phyloP scores from a whole-genome alignment of 1,140 invertebrate genomes.

The Andricus grossulariae region DNA sequence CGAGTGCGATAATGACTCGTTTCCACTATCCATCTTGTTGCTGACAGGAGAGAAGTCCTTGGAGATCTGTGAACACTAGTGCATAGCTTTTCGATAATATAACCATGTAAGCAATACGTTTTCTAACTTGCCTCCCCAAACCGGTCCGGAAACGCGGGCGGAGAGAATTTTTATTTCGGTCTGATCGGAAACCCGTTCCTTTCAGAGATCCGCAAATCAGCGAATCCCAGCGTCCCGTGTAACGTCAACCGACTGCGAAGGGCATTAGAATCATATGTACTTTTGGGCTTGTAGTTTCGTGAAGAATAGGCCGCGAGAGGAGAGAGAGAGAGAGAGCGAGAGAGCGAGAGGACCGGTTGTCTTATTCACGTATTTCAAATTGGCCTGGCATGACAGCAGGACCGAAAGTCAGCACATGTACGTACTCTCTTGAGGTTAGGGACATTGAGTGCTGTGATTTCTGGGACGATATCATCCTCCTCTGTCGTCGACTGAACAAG shows the following conservation, averaged over 20 bases:
- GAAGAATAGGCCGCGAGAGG: conserved; percentile 11
- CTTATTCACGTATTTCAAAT: conserved; percentile 23
- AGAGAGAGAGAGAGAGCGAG: too few relatives aligned
- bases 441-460: conserved; percentile 55
- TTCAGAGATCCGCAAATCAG: conserved; percentile 42
- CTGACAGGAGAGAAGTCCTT: conserved; percentile 44
- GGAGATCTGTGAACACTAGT: conserved; percentile 42
- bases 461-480: conserved; percentile 59
- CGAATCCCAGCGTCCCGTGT: conserved; percentile 32
- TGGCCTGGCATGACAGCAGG: not conserved
- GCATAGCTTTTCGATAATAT: conserved; percentile 46
- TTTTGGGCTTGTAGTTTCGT: conserved; percentile 4
- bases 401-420: conserved; percentile 19
- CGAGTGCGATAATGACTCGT: conserved; percentile 25
- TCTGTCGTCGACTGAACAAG: conserved; percentile 50
- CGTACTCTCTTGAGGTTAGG: conserved; percentile 37
- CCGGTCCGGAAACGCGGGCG: conserved; percentile 45
- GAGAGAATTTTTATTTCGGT: conserved; percentile 38
- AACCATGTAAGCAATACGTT: conserved; percentile 45
- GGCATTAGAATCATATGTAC: conserved; percentile 20
- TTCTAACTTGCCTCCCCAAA: conserved; percentile 38
- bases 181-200: conserved; percentile 33
- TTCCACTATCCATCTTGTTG: conserved; percentile 18
- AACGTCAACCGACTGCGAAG: conserved; percentile 12
- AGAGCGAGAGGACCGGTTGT: not conserved